Base-by-base conservation (phyloP, 2,113 vertebrate genomes). In the Dicrurus megarhynchus region DNA sequence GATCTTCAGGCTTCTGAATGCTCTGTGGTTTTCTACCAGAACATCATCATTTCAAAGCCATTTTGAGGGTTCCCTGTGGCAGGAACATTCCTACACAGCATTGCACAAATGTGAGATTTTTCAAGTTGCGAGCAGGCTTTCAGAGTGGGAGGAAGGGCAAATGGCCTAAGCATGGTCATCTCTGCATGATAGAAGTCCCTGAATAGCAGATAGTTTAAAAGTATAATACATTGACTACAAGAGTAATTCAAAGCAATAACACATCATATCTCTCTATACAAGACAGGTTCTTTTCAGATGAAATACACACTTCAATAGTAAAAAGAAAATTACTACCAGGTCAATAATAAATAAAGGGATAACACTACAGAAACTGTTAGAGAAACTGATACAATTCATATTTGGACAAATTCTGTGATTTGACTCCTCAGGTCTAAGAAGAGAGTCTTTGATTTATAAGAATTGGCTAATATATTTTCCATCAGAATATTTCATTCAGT, bases 51-150 rank as follows among this genome's bases (percentile, higher is more conserved):
- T 61, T 57, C 37, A 59, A 87, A 83, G 35, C 7, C 13, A 37
- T 60, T 82, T 32, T 37, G 67, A 82, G 11, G 37, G 56, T 35
- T 93, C 33, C 20, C 10, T 68, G 33, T 59, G 41, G 28, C 33
- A 85, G 35, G 30, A 90, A 27, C 18, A 17, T 61, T 75, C 27
- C 14, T 44, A 37, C 0, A 0, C 18, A 86, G 11, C 4, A 1
- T 10, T 82, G 39, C 9, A 63, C 4, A 76, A 80, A 60, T 60
- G 5, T 46, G 19, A 69, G 41, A 47, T 28, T 83, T 79, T 75
- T 52, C 37, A 35, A 46, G 33, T 33, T 3, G 0, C 24, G 13
- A 10, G 16, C 10, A 57, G 30, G 22, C 21, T 90, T 84, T 88
- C 76, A 67, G 79, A 86, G 21, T 9, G 50, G 46, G 7, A 59